Conservation (phyloP, 1,140 invertebrate species). For the Polyergus mexicanus region DNA sequence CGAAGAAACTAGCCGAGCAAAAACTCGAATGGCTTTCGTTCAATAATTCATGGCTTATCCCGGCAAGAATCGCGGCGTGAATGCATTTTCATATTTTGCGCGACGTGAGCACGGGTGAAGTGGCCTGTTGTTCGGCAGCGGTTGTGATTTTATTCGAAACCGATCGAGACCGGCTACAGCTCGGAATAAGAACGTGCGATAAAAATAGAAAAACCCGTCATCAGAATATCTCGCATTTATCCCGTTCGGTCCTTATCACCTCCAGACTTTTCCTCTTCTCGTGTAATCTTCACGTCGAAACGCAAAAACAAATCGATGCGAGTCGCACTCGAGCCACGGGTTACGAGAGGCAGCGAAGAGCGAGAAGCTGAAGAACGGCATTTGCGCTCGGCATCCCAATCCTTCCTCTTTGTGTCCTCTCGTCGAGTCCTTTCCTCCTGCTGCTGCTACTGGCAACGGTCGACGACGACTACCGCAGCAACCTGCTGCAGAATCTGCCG, state of each 20-base stretch:
- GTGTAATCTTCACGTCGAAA: constrained; percentile 3
- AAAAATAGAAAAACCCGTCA: constrained; percentile 6
- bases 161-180: background rate
- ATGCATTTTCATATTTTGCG: constrained; percentile 50
- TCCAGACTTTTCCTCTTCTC: constrained; percentile 16
- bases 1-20: constrained; percentile 15
- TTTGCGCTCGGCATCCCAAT: constrained; percentile 39
- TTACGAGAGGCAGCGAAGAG: constrained; percentile 10
- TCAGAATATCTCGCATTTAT: constrained; percentile 29
- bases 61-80: constrained; percentile 36
- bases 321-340: constrained; percentile 16
- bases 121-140: background rate
- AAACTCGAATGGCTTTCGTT: constrained; percentile 19
- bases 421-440: constrained; percentile 8
- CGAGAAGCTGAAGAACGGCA: constrained; percentile 40
- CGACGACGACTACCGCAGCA: constrained; percentile 45
- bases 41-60: constrained; percentile 52
- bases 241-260: background rate
- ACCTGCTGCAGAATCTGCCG: constrained; percentile 36
- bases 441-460: constrained; percentile 27
- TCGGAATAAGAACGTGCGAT: background rate
- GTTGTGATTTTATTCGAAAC: constrained; percentile 8
- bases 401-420: constrained; percentile 22
- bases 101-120: background rate
- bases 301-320: constrained; percentile 45